These are phyloP conservation scores for Poecilia picta DNA, from an alignment of 2,797 vertebrate genomes.

Conservation along the genomic window DNA sequence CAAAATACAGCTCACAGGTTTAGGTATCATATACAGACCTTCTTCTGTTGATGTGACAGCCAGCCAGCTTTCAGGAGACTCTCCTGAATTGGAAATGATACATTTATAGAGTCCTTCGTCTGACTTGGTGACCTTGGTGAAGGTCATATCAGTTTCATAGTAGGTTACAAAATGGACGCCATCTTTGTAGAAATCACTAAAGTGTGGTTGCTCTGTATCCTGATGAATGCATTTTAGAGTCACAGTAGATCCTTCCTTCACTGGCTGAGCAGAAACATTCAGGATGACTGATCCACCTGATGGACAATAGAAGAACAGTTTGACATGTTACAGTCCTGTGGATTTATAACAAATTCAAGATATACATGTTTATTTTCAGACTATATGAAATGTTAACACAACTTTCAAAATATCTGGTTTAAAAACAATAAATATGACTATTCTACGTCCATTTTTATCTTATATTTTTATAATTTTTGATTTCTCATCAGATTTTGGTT, in stretches of 20 bases:
- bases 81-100: neutral
- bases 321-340: too few species aligned
- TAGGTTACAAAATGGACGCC: fast-evolving
- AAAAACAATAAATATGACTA: too few species aligned
- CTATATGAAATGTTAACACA: too few species aligned
- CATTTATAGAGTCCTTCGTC: neutral
- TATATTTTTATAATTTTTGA: too few species aligned
- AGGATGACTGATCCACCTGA: neutral
- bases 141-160: neutral
- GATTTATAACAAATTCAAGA: too few species aligned
- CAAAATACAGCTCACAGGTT: too few species aligned
- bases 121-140: neutral
- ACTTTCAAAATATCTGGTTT: too few species aligned
- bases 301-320: too few species aligned
- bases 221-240: neutral
- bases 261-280: neutral
- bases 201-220: neutral
- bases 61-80: neutral
- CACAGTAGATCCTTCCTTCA: neutral
- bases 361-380: too few species aligned
- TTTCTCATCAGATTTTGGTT: too few species aligned
- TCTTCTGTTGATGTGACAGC: neutral
- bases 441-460: too few species aligned
- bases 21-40: too few species aligned
- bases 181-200: conserved; percentile 1